Conservation (phyloP, 2,888 invertebrate genomes). For the Coenonympha glycerion region DNA sequence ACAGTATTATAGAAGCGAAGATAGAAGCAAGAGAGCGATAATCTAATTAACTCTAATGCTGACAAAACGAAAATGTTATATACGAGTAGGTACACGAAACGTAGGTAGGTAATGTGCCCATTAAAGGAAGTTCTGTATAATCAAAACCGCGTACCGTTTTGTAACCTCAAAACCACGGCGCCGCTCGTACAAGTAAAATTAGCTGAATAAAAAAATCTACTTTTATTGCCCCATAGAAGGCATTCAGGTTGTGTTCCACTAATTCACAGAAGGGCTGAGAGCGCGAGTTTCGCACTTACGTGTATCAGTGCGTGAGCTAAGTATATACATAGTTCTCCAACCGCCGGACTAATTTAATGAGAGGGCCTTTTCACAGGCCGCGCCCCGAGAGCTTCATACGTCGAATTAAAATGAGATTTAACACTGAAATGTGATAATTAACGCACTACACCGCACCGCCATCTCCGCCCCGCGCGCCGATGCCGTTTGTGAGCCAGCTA, state of each 20-base stretch:
- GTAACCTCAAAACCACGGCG: constrained; percentile 27
- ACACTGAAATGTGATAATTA: constrained; percentile 49
- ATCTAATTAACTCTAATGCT: neutral
- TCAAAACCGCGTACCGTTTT: constrained; percentile 16
- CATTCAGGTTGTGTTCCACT: constrained; percentile 59
- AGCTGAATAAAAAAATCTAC: constrained; percentile 42
- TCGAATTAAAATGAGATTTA: constrained; percentile 46
- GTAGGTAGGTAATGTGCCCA: no score
- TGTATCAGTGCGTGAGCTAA: constrained; percentile 60
- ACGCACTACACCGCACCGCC: constrained; percentile 38
- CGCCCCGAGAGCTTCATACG: constrained; percentile 38
- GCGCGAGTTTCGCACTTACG: constrained; percentile 69
- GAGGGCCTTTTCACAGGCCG: constrained; percentile 54
- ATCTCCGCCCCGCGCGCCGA: constrained; percentile 28
- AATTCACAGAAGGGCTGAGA: constrained; percentile 49
- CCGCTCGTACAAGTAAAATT: constrained; percentile 41
- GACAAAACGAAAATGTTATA: neutral
- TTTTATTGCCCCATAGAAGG: constrained; percentile 61
- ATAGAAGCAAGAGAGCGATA: no score
- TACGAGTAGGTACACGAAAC: no score
- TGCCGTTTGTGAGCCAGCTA: constrained; percentile 33
- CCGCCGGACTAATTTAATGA: constrained; percentile 73
- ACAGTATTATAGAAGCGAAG: no score
- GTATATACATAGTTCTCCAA: constrained; percentile 64
- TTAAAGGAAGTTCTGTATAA: constrained; percentile 17